Percentiles rank a stretch among this genome's conserved stretches.
phyloP scores from a whole-genome alignment of 1,140 invertebrate species.

The Megathymus violae region DNA sequence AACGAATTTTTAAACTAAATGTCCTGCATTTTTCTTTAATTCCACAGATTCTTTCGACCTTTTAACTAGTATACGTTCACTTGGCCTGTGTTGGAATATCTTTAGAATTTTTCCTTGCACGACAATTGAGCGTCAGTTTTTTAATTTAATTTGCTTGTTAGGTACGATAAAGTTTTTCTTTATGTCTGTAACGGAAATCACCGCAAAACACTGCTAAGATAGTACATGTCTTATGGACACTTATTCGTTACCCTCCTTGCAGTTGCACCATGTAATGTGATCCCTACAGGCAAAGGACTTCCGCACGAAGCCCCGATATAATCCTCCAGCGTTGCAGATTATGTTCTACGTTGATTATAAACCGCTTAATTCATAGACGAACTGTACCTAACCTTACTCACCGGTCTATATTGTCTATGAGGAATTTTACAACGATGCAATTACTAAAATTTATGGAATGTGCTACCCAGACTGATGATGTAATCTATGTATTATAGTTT shows the following conservation, averaged over 20 bases:
- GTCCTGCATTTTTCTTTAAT: too few species aligned
- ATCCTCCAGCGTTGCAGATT: constrained; percentile 59
- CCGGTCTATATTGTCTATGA: not conserved
- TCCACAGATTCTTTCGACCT: too few species aligned
- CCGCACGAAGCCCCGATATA: constrained; percentile 70
- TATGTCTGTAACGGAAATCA: constrained; percentile 6
- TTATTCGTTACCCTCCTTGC: constrained; percentile 56
- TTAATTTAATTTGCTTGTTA: too few species aligned
- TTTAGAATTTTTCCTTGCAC: too few species aligned
- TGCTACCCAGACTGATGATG: too few species aligned
- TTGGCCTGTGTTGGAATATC: too few species aligned
- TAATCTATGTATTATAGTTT: too few species aligned
- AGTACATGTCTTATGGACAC: constrained; percentile 10
- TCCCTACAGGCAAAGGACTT: constrained; percentile 59
- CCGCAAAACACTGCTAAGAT: not conserved
- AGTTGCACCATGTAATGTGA: constrained; percentile 63
- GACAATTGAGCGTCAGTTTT: too few species aligned
- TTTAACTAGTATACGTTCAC: too few species aligned
- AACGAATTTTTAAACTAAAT: too few species aligned
- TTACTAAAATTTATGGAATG: not conserved
- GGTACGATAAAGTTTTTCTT: too few species aligned
- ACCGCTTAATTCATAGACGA: constrained; percentile 38
- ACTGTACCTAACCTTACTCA: not conserved
- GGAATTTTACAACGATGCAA: not conserved
- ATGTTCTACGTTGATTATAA: constrained; percentile 48